phyloP scores from a whole-genome alignment of 1,140 invertebrate genomes.

The Bombus cullumanus region DNA sequence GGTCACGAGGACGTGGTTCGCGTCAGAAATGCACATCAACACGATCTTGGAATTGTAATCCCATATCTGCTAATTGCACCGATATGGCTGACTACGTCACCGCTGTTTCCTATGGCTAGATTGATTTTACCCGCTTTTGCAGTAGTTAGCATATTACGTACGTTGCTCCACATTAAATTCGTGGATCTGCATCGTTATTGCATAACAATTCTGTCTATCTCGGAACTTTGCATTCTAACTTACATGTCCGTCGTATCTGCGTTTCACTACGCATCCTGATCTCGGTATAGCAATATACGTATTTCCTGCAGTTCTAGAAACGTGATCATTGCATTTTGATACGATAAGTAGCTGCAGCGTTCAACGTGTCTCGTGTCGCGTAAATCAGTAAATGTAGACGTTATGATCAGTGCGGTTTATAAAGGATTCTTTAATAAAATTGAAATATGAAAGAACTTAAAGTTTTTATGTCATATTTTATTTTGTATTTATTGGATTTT shows the following conservation, averaged over 20 bases:
- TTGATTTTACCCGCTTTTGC: slow-evolving; percentile 64
- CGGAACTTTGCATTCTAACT: slow-evolving; percentile 53
- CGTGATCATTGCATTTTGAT: background rate
- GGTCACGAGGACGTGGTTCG: slow-evolving; percentile 75
- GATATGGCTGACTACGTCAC: slow-evolving; percentile 71
- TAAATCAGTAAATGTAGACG: background rate
- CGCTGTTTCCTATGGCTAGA: slow-evolving; percentile 53
- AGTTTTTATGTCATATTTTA: background rate
- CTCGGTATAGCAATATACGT: background rate
- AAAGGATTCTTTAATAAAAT: background rate
- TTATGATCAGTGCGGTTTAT: background rate
- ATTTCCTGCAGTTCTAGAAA: background rate
- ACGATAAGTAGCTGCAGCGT: background rate
- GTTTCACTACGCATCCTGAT: background rate
- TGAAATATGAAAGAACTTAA: background rate
- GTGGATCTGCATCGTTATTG: slow-evolving; percentile 30
- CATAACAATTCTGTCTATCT: slow-evolving; percentile 1
- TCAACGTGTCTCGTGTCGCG: background rate
- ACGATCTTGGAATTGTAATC: slow-evolving; percentile 67
- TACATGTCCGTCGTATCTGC: slow-evolving; percentile 48
- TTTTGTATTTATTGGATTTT: background rate
- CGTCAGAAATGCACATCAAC: slow-evolving; percentile 69
- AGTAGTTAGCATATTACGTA: slow-evolving; percentile 63
- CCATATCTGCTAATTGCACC: slow-evolving; percentile 67
- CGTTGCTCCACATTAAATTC: slow-evolving; percentile 64